Evolutionary conservation across 1,140 invertebrate species (phyloP).

Genomic region (Sinella curviseta): DNA sequence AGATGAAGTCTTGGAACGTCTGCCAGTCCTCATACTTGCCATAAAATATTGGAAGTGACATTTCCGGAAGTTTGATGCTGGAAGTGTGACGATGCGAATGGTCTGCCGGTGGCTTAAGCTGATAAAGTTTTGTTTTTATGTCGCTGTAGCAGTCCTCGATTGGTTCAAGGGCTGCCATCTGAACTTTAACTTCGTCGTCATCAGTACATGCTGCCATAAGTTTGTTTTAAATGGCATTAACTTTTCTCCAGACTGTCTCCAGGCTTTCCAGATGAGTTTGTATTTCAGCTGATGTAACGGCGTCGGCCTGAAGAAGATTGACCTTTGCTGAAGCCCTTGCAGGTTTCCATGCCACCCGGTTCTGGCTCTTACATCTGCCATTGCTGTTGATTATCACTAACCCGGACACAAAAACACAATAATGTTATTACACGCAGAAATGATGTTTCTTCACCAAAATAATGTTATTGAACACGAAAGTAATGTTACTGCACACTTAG

Average conservation of each 20-base stretch:
- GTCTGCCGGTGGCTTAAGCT: background rate
- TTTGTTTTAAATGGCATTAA: background rate
- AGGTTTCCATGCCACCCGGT: background rate
- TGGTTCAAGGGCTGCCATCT: background rate
- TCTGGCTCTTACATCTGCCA: background rate
- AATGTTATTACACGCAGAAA: no score
- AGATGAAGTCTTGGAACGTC: conserved; percentile 31
- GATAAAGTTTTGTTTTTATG: background rate
- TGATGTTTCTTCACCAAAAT: no score
- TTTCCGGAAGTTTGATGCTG: conserved; percentile 17
- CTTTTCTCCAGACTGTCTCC: background rate
- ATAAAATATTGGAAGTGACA: conserved; percentile 34
- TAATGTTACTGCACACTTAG: no score
- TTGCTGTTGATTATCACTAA: no score
- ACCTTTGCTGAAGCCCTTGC: background rate
- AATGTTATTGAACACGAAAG: no score
- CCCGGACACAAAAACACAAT: no score
- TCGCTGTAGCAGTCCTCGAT: background rate
- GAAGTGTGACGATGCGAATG: background rate
- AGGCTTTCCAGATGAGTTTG: background rate
- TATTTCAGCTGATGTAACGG: background rate
- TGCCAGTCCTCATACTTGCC: conserved; percentile 41
- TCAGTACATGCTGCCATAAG: background rate
- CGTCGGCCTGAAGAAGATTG: background rate
- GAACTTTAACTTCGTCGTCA: background rate